Percentiles rank a stretch among this genome's conserved stretches.
These are phyloP conservation scores for Druceiella hillmani DNA, from an alignment of 2,888 invertebrate species.

Conservation along the genomic window DNA sequence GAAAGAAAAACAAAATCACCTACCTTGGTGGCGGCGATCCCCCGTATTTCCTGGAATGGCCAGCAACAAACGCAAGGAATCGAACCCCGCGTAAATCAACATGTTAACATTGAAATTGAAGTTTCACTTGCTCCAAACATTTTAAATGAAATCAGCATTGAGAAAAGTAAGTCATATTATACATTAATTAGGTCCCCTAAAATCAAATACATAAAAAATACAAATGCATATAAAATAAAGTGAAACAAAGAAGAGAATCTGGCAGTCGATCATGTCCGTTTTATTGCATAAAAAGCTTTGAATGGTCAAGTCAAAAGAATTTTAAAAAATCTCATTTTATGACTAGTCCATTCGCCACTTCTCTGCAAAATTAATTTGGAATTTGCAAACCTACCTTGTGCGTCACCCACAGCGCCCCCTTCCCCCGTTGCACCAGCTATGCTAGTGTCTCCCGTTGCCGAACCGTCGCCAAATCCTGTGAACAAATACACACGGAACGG, in stretches of 20 bases:
- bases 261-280: neutral
- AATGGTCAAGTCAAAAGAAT: neutral
- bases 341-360: too few species aligned
- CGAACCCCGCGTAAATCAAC: neutral
- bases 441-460: slow-evolving; percentile 48
- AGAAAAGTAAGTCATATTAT: too few species aligned
- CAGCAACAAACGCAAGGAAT: too few species aligned
- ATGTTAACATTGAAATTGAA: neutral
- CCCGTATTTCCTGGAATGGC: neutral
- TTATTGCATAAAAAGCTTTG: neutral
- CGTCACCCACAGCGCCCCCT: slow-evolving; percentile 51
- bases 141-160: too few species aligned
- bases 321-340: too few species aligned
- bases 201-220: too few species aligned
- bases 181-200: too few species aligned
- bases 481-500: slow-evolving; percentile 12
- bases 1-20: neutral
- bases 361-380: too few species aligned
- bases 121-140: neutral
- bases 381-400: slow-evolving; percentile 55
- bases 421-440: slow-evolving; percentile 43
- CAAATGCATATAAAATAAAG: slow-evolving; percentile 1
- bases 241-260: slow-evolving; percentile 6
- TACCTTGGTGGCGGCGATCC: neutral
- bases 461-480: slow-evolving; percentile 48